Percentiles rank a stretch among this genome's conserved stretches.
These are phyloP conservation scores for Porites lobata DNA, from an alignment of 92 coral and sea anemone species.

Conservation along the genomic window DNA sequence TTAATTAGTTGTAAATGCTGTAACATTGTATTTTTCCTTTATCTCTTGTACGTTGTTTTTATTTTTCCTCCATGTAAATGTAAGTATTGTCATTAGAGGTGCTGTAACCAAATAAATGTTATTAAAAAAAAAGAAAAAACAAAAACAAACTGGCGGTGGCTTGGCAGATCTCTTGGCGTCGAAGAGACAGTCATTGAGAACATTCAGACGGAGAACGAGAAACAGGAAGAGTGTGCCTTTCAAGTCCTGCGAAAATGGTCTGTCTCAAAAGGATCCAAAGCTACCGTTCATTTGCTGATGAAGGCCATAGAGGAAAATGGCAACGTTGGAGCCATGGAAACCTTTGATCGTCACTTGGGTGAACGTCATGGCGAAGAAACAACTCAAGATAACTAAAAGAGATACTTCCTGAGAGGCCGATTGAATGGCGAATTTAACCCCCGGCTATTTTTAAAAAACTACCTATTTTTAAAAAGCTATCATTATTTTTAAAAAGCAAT, in stretches of 20 bases:
- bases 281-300: constrained; percentile 26
- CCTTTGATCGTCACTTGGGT: constrained; percentile 33
- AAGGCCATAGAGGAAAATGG: constrained; percentile 34
- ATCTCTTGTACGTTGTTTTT: too few species aligned
- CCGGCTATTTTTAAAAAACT: too few species aligned
- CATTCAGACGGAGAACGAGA: constrained; percentile 29
- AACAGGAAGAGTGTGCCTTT: constrained; percentile 33
- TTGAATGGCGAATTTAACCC: too few species aligned
- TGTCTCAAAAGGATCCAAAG: neutral
- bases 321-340: constrained; percentile 8
- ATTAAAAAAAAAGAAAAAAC: too few species aligned
- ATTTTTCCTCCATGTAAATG: too few species aligned
- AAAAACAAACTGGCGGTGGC: constrained; percentile 37
- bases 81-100: too few species aligned
- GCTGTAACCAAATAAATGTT: too few species aligned
- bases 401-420: too few species aligned
- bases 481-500: too few species aligned
- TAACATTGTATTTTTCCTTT: too few species aligned
- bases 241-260: constrained; percentile 48
- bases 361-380: neutral
- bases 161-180: constrained; percentile 54
- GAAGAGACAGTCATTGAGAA: constrained; percentile 42
- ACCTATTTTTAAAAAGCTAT: too few species aligned
- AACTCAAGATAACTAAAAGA: neutral
- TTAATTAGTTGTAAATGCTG: too few species aligned